phyloP scores from a whole-genome alignment of 2,113 vertebrate species.

The Proteles cristata region DNA sequence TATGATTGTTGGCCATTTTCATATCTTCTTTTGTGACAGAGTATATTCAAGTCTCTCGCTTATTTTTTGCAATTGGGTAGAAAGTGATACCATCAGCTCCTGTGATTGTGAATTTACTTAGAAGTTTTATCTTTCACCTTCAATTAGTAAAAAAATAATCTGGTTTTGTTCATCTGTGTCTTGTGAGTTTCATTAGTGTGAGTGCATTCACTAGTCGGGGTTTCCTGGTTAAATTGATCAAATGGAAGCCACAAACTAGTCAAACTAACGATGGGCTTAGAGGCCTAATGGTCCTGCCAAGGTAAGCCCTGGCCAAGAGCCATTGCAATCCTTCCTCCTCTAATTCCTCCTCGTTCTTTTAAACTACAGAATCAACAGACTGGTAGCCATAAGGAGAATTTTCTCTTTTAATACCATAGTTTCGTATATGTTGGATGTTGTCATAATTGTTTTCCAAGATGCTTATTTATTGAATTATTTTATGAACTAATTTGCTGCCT shows the following conservation, averaged over 20 bases:
- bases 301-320: background rate
- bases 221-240: background rate
- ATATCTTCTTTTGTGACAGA: background rate
- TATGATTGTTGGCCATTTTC: background rate
- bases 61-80: background rate
- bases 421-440: background rate
- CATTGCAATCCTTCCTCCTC: background rate
- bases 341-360: background rate
- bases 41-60: background rate
- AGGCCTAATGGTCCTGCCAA: background rate
- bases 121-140: conserved; percentile 19
- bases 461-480: conserved; percentile 22
- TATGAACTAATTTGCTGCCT: background rate
- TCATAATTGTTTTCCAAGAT: background rate
- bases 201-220: background rate
- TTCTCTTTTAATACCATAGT: background rate
- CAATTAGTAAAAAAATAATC: background rate
- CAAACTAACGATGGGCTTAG: background rate
- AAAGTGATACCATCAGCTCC: background rate
- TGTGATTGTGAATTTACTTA: background rate
- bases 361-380: background rate
- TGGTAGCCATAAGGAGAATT: background rate
- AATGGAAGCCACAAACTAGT: background rate
- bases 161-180: background rate
- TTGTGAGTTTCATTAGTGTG: background rate